phyloP scores from a whole-genome alignment of 2,113 vertebrate genomes.

The Stomatorhinus ivindoensis region DNA sequence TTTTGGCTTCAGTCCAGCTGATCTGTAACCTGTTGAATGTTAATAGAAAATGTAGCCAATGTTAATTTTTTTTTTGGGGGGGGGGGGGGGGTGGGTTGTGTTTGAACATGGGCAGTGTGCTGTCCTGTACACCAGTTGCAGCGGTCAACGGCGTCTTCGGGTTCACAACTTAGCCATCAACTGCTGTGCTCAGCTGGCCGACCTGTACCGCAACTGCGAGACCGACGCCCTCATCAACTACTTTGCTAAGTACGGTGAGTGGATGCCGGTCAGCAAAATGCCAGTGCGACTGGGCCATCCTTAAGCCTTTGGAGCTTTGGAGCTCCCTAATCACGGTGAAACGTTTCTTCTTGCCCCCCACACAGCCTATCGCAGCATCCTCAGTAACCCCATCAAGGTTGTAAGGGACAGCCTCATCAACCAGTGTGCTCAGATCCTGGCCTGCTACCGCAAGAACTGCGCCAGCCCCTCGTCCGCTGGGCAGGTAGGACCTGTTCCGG shows the following conservation, averaged over 20 bases:
- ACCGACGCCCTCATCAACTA: constrained; percentile 97
- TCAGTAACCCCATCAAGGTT: constrained; percentile 79
- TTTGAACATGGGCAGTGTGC: constrained; percentile 68
- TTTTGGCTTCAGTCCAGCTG: background rate
- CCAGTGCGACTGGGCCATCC: background rate
- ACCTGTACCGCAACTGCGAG: constrained; percentile 96
- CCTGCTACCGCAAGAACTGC: constrained; percentile 96
- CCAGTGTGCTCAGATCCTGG: constrained; percentile 94
- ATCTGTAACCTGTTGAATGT: background rate
- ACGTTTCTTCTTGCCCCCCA: background rate
- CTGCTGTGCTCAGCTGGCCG: constrained; percentile 92
- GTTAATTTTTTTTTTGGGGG: background rate
- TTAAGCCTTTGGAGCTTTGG: background rate
- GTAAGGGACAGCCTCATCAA: constrained; percentile 84
- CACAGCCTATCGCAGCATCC: constrained; percentile 82
- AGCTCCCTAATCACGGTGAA: background rate
- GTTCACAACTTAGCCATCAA: constrained; percentile 94
- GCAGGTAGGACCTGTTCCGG: constrained; percentile 66
- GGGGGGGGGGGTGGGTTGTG: background rate
- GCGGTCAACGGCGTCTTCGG: constrained; percentile 83
- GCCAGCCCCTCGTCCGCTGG: constrained; percentile 97
- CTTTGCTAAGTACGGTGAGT: constrained; percentile 90
- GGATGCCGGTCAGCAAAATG: background rate
- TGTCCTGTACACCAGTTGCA: constrained; percentile 88
- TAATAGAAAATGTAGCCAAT: background rate